phyloP scores from a whole-genome alignment of 2,888 invertebrate genomes.

The Perizoma flavofasciatum region DNA sequence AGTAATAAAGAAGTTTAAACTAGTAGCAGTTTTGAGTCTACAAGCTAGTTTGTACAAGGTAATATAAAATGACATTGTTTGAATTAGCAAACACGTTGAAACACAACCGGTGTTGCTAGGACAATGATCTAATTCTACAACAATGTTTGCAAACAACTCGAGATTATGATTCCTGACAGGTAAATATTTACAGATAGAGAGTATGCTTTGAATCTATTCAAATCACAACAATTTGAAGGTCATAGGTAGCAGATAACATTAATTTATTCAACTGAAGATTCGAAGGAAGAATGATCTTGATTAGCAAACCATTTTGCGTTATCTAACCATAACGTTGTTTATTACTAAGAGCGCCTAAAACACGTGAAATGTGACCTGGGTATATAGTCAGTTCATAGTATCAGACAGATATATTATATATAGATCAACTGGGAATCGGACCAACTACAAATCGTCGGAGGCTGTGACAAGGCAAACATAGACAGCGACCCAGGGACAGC shows the following conservation, averaged over 20 bases:
- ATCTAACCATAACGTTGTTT: too few species aligned
- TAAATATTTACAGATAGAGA: constrained; percentile 29
- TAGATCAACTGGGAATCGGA: too few species aligned
- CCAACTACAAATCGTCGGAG: too few species aligned
- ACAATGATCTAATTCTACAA: constrained; percentile 26
- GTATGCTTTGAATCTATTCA: constrained; percentile 3
- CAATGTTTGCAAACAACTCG: constrained; percentile 27
- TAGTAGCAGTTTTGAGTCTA: constrained; percentile 38
- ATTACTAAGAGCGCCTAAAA: too few species aligned
- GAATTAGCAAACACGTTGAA: constrained; percentile 14
- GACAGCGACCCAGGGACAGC: too few species aligned
- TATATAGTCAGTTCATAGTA: too few species aligned
- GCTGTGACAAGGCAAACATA: too few species aligned
- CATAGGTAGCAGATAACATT: not conserved
- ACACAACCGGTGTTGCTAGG: constrained; percentile 3
- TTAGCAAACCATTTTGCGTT: too few species aligned
- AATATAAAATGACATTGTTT: constrained; percentile 49
- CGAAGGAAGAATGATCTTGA: too few species aligned
- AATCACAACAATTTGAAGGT: constrained; percentile 13
- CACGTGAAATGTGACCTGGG: too few species aligned
- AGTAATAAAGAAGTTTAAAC: constrained; percentile 28
- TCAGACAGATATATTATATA: too few species aligned
- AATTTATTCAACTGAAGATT: too few species aligned
- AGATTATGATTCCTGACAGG: constrained; percentile 15
- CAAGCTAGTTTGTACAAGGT: constrained; percentile 43